Conservation (phyloP, 2,888 invertebrate genomes). For the Tetanocera ferruginea region DNA sequence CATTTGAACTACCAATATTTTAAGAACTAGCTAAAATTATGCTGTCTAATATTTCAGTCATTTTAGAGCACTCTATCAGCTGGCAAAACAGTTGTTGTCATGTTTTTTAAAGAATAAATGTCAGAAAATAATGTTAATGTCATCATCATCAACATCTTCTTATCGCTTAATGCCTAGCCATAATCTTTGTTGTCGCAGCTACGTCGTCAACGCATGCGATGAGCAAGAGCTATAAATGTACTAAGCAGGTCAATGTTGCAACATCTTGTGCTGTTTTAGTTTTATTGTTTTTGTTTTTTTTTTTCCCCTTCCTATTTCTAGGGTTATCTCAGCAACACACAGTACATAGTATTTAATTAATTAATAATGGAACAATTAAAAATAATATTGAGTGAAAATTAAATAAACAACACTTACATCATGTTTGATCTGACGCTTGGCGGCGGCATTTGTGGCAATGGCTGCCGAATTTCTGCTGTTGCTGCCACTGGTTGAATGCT, state of each 20-base stretch:
- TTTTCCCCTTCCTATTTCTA: conserved; percentile 36
- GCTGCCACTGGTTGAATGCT: conserved; percentile 40
- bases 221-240: neutral
- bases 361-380: conserved; percentile 7
- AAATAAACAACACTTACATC: conserved; percentile 53
- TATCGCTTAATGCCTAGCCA: neutral
- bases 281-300: conserved; percentile 13
- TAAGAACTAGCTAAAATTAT: too few species aligned
- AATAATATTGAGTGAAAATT: neutral
- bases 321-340: conserved; percentile 35
- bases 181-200: neutral
- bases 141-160: neutral
- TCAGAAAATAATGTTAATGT: neutral
- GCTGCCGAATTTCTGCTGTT: conserved; percentile 13
- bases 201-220: neutral
- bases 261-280: conserved; percentile 49
- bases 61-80: neutral
- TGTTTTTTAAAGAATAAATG: neutral
- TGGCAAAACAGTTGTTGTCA: neutral
- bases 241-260: conserved; percentile 50
- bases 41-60: too few species aligned
- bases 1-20: too few species aligned
- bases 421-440: conserved; percentile 53
- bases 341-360: neutral
- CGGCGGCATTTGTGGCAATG: conserved; percentile 32